phyloP scores from a whole-genome alignment of 2,113 vertebrate genomes.

The Sinocyclocheilus anophthalmus region DNA sequence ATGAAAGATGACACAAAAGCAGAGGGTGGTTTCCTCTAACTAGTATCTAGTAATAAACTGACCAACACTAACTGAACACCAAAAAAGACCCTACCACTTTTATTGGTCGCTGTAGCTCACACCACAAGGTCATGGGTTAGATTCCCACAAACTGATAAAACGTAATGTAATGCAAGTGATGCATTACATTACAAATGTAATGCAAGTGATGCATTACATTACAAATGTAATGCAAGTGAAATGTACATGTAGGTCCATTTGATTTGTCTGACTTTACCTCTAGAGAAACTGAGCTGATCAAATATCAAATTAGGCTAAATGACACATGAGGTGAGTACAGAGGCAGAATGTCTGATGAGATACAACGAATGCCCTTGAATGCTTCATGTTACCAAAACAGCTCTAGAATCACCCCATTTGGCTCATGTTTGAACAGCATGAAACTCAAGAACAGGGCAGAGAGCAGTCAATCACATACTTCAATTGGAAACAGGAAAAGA shows the following conservation, averaged over 20 bases:
- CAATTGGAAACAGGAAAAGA: slow-evolving; percentile 54
- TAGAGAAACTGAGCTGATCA: not conserved
- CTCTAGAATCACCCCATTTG: slow-evolving; percentile 32
- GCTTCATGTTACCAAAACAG: slow-evolving; percentile 21
- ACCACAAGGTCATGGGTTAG: not conserved
- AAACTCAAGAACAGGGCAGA: slow-evolving; percentile 35
- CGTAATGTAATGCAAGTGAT: not conserved
- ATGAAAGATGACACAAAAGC: slow-evolving; percentile 43
- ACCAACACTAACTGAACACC: not conserved
- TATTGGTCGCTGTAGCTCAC: not conserved
- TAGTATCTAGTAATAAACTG: not conserved
- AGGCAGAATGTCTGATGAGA: slow-evolving; percentile 29
- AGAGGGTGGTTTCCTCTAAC: slow-evolving; percentile 25
- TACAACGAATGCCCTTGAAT: not conserved
- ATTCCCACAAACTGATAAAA: not conserved
- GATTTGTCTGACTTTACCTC: not conserved
- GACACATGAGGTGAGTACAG: slow-evolving; percentile 24
- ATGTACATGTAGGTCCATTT: not conserved
- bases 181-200: not conserved
- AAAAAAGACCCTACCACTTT: not conserved
- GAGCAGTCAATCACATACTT: slow-evolving; percentile 22
- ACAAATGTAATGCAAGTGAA: not conserved
- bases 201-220: no score
- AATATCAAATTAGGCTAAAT: slow-evolving; percentile 28
- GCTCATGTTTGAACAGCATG: slow-evolving; percentile 25